These are phyloP conservation scores for Pluvialis apricaria DNA, from an alignment of 2,113 vertebrate genomes.

Conservation along the genomic window DNA sequence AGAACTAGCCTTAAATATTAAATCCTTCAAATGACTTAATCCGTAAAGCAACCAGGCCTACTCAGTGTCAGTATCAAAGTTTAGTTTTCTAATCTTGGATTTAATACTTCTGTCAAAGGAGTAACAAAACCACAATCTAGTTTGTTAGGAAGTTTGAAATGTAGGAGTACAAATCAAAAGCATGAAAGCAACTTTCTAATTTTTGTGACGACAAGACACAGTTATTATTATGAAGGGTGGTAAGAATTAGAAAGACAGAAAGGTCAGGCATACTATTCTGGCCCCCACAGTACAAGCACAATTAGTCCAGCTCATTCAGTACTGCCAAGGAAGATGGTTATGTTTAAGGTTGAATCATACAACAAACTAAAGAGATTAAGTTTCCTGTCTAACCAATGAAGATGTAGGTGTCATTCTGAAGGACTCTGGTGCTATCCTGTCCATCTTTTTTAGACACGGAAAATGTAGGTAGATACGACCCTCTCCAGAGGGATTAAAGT, in stretches of 20 bases:
- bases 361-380: background rate
- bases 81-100: background rate
- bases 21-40: background rate
- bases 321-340: background rate
- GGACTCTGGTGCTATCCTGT: background rate
- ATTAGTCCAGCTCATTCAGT: background rate
- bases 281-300: background rate
- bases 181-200: background rate
- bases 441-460: background rate
- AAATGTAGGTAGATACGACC: background rate
- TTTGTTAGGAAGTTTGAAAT: background rate
- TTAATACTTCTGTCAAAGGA: background rate
- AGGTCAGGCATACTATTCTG: background rate
- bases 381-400: background rate
- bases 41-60: background rate
- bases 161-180: background rate
- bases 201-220: background rate
- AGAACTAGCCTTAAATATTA: background rate
- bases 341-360: background rate
- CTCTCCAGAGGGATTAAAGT: background rate
- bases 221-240: background rate
- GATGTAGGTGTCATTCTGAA: background rate
- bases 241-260: background rate
- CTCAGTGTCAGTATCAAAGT: background rate
- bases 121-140: background rate